Percentiles rank a stretch among this genome's conserved stretches.
Conservation (phyloP, 2,797 vertebrate genomes). For the Odontamblyopus lacepedii region DNA sequence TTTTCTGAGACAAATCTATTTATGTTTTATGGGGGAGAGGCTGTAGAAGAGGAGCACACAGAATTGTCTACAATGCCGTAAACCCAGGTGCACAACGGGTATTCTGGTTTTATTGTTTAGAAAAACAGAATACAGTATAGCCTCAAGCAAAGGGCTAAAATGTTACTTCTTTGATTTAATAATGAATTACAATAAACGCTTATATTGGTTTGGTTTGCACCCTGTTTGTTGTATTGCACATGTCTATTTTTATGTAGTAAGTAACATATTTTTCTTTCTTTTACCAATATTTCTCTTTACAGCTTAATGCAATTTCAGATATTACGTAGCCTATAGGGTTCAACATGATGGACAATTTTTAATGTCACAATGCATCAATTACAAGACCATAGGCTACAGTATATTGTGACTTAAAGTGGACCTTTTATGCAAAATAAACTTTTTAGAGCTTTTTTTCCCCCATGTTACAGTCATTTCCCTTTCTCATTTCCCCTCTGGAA, state of each 20-base stretch:
- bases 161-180: neutral
- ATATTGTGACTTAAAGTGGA: too few species aligned
- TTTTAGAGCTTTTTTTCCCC: too few species aligned
- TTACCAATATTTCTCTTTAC: neutral
- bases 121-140: neutral
- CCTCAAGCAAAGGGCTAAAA: neutral
- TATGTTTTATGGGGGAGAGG: neutral
- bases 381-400: neutral
- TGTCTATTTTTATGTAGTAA: too few species aligned
- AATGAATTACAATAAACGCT: neutral
- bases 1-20: neutral
- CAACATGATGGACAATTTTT: too few species aligned
- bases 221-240: neutral
- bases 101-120: neutral
- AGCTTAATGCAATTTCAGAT: neutral
- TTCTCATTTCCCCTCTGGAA: too few species aligned
- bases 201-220: neutral
- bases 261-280: neutral
- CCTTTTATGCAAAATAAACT: too few species aligned
- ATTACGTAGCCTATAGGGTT: neutral
- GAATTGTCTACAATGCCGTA: neutral
- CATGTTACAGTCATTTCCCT: too few species aligned
- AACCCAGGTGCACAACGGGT: neutral
- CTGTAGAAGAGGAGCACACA: neutral
- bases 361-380: too few species aligned